Percentiles rank a stretch among this genome's conserved stretches.
Evolutionary conservation across 23 tunicate species (phyloP).

Genomic region (Trididemnum clinides): DNA sequence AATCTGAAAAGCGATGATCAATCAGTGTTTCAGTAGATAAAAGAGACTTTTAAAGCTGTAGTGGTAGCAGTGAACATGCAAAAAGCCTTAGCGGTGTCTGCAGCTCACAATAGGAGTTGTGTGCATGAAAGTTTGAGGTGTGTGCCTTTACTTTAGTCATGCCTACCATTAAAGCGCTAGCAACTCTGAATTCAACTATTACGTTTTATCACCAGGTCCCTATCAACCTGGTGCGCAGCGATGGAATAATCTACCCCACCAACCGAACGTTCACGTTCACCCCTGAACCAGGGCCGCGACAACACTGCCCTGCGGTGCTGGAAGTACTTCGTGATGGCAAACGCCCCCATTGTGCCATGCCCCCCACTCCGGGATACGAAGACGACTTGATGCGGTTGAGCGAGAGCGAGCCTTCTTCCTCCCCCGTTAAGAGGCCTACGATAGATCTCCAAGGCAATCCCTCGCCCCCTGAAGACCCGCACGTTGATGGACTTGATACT

Average conservation of each 20-base stretch:
- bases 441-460: constrained; percentile 54
- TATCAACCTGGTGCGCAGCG: constrained; percentile 84
- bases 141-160: too few species aligned
- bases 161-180: too few species aligned
- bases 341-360: constrained; percentile 55
- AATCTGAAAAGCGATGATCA: too few species aligned
- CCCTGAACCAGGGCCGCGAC: constrained; percentile 90
- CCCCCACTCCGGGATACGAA: constrained; percentile 62
- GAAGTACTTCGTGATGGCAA: constrained; percentile 46
- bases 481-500: constrained; percentile 13
- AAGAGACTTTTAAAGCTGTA: too few species aligned
- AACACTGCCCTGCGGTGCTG: constrained; percentile 64
- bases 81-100: too few species aligned
- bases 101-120: too few species aligned
- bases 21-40: too few species aligned
- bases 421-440: constrained; percentile 48
- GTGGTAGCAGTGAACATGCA: too few species aligned
- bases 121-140: too few species aligned
- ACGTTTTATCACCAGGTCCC: constrained; percentile 68
- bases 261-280: constrained; percentile 75
- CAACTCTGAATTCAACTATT: too few species aligned
- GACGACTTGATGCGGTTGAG: constrained; percentile 34
- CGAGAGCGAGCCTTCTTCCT: constrained; percentile 19
- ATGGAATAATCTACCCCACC: constrained; percentile 92
- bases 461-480: constrained; percentile 33